Evolutionary conservation across 2,797 vertebrate genomes (phyloP), one percentile per base, ranked within the genome.

Genomic region (Harpagifer antarcticus): DNA sequence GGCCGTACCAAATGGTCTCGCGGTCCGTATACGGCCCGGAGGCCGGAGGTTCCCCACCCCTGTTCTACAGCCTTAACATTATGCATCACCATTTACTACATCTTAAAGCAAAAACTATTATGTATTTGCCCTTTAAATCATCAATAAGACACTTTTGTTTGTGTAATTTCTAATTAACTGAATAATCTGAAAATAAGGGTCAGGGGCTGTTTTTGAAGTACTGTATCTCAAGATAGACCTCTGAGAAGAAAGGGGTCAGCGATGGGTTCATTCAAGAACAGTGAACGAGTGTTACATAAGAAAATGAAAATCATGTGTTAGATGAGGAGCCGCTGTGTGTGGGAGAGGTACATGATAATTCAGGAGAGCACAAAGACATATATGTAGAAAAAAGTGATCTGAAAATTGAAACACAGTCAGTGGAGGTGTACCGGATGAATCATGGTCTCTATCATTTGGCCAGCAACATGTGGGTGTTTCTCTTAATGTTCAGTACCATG

Each of bases 371-470:
- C 20, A 14, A n/a, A 73, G 48, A 31, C 40, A 37, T 8, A 71
- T 45, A 48, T 9, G 49, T 42, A 33, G 44, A 14, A 33, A 52
- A 33, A 31, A 8, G 5, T 15, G 63, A 49, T 54, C 11, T 50
- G 27, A 53, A 71, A 57, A 23, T 67, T 55, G 43, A 55, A 72
- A 57, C 44, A 3, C 37, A 14, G 55, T 66, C 20, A 20, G 54
- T 72, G 63, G 52, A 60, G 71, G 74, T 72, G 23, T 60, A 11
- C 17, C 17, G 33, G 31, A 61, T 74, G 74, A 78, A 27, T 79
- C 73, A 61, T 8, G 19, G 57, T 55, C 14, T 42, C 27, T 27
- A 27, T 27, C 13, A 45, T 50, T 64, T 45, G 9, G 49, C 47
- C 45, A 62, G 8, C 48, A 60, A 11, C 1, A 13, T 71, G 54